Conservation (phyloP, 1,140 invertebrate genomes). For the Eueides isabella region DNA sequence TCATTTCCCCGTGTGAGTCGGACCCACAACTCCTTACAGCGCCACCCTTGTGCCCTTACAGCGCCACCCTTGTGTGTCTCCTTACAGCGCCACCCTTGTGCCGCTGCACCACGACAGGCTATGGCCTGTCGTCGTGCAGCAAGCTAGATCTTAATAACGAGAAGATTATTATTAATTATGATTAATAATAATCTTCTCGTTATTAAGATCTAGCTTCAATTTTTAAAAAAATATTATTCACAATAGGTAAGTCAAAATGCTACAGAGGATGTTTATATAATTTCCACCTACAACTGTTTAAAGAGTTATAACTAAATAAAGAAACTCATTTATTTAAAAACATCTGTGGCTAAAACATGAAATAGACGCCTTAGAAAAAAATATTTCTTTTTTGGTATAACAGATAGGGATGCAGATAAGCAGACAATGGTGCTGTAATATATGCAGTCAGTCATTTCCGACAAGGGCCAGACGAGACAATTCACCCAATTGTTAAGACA, state of each 20-base stretch:
- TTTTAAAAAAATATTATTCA: neutral
- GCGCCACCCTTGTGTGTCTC: too few relatives aligned
- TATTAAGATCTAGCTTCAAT: neutral
- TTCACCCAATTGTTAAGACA: slow-evolving; percentile 56
- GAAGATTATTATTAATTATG: neutral
- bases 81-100: too few relatives aligned
- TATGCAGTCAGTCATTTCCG: slow-evolving; percentile 59
- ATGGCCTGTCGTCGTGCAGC: too few relatives aligned
- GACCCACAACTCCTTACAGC: too few relatives aligned
- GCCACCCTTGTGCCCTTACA: too few relatives aligned
- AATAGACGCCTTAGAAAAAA: slow-evolving; percentile 19
- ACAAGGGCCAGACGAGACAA: slow-evolving; percentile 65
- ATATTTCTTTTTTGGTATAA: slow-evolving; percentile 40
- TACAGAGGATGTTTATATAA: slow-evolving; percentile 16
- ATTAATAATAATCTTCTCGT: neutral
- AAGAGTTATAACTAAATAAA: slow-evolving; percentile 3
- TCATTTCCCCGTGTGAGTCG: too few relatives aligned
- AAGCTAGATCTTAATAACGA: neutral
- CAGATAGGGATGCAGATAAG: slow-evolving; percentile 64
- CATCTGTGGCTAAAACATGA: slow-evolving; percentile 12
- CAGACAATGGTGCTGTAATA: slow-evolving; percentile 65
- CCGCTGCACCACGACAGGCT: too few relatives aligned
- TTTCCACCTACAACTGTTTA: neutral
- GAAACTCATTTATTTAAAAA: slow-evolving; percentile 25
- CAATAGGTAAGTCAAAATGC: too few relatives aligned